These are phyloP conservation scores for Drosophila virilis DNA, from an alignment of 1,140 invertebrate species.

Conservation along the genomic window DNA sequence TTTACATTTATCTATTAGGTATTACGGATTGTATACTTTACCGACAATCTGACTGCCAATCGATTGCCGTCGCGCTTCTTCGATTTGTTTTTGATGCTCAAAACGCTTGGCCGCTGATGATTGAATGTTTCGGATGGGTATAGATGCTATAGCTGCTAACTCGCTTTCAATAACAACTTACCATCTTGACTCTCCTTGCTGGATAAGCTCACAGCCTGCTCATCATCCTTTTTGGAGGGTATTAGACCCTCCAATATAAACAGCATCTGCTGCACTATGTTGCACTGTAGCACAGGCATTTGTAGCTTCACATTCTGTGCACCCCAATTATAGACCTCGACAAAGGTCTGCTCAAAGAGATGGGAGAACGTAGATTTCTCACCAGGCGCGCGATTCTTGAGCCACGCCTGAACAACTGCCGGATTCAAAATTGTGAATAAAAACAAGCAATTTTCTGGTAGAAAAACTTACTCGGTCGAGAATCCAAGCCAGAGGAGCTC, in stretches of 20 bases:
- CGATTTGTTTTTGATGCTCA: conserved; percentile 72
- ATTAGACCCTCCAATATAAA: conserved; percentile 94
- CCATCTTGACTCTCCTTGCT: conserved; percentile 82
- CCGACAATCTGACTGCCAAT: conserved; percentile 79
- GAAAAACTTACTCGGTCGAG: conserved; percentile 89
- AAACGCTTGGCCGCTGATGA: conserved; percentile 68
- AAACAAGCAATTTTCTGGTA: not conserved
- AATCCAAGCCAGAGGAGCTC: conserved; percentile 97
- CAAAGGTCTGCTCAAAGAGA: conserved; percentile 93
- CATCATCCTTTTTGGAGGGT: conserved; percentile 87
- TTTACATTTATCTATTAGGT: conserved; percentile 9
- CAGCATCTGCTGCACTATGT: conserved; percentile 93
- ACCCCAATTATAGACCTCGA: conserved; percentile 91
- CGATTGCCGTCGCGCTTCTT: conserved; percentile 77
- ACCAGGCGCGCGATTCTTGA: conserved; percentile 89
- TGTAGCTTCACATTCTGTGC: conserved; percentile 92
- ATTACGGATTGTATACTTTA: conserved; percentile 65
- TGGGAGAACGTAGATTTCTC: conserved; percentile 91
- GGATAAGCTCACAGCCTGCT: conserved; percentile 84
- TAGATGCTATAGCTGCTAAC: not conserved
- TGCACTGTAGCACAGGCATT: conserved; percentile 96
- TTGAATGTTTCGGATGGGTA: conserved; percentile 43
- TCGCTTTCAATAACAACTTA: conserved; percentile 51
- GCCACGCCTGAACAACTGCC: conserved; percentile 89
- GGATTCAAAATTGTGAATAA: not conserved